phyloP scores from a whole-genome alignment of 2,888 invertebrate species.

The Trichogramma dendrolimi region DNA sequence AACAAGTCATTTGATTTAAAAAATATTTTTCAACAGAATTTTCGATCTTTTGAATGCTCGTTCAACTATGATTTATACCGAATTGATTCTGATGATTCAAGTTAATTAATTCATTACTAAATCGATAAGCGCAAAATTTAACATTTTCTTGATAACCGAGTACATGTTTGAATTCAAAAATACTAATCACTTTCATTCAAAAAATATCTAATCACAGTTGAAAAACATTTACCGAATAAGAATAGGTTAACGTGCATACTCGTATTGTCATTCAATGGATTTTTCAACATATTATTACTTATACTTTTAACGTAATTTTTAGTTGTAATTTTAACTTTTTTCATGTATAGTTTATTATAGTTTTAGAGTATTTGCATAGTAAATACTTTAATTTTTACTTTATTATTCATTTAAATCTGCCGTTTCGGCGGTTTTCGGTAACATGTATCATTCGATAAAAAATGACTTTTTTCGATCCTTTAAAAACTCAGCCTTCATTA shows the following conservation, averaged over 20 bases:
- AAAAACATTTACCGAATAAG: too few species aligned
- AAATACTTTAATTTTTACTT: conserved; percentile 11
- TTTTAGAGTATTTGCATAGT: conserved; percentile 22
- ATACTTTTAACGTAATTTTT: conserved; percentile 18
- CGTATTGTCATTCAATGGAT: conserved; percentile 49
- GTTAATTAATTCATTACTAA: too few species aligned
- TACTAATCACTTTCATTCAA: too few species aligned
- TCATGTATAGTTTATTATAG: not conserved
- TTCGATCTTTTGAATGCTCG: too few species aligned
- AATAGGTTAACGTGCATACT: conserved; percentile 26
- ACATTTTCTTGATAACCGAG: too few species aligned
- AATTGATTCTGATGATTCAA: too few species aligned
- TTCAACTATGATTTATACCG: too few species aligned
- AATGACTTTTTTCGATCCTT: conserved; percentile 5
- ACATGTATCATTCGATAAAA: conserved; percentile 1
- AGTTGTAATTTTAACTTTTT: conserved; percentile 13
- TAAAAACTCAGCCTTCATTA: conserved; percentile 4
- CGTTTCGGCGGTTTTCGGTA: not conserved
- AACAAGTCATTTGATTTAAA: too few species aligned
- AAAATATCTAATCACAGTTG: too few species aligned
- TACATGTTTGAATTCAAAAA: too few species aligned
- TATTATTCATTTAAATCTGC: conserved; percentile 7
- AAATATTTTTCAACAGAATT: too few species aligned
- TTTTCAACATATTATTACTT: conserved; percentile 25
- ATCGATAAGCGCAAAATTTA: too few species aligned